Conservation (phyloP, 2,888 invertebrate genomes). For the Chironomus riparius region DNA sequence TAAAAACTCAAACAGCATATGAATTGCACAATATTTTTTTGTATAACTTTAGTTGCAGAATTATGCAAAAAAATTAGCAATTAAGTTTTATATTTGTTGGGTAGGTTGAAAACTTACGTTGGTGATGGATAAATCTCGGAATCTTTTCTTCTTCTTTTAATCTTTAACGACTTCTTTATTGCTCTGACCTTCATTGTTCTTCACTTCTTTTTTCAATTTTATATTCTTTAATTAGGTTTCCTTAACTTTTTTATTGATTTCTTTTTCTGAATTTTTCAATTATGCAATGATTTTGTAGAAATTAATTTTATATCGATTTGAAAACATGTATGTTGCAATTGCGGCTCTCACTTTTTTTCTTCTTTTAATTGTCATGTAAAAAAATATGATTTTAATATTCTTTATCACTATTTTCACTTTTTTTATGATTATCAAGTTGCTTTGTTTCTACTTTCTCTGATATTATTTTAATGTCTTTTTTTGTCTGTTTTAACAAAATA, state of each 20-base stretch:
- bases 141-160: conserved; percentile 33
- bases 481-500: not conserved
- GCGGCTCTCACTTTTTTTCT: not conserved
- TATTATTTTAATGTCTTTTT: not conserved
- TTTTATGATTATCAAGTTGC: not conserved
- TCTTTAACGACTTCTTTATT: conserved; percentile 20
- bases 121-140: conserved; percentile 37
- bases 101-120: conserved; percentile 35
- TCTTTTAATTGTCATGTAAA: not conserved
- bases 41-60: not conserved
- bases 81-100: conserved; percentile 7
- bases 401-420: not conserved
- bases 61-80: not conserved
- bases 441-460: not conserved
- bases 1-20: not conserved
- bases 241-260: not conserved
- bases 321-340: not conserved
- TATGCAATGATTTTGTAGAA: not conserved
- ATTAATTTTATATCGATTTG: not conserved
- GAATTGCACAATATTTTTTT: too few species aligned
- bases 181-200: conserved; percentile 29
- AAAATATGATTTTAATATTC: not conserved
- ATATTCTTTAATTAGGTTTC: conserved; percentile 9
- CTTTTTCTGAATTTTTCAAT: not conserved
- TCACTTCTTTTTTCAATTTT: not conserved